Evolutionary conservation across 1,140 invertebrate genomes (phyloP).

Genomic region (Cydia strobilella): DNA sequence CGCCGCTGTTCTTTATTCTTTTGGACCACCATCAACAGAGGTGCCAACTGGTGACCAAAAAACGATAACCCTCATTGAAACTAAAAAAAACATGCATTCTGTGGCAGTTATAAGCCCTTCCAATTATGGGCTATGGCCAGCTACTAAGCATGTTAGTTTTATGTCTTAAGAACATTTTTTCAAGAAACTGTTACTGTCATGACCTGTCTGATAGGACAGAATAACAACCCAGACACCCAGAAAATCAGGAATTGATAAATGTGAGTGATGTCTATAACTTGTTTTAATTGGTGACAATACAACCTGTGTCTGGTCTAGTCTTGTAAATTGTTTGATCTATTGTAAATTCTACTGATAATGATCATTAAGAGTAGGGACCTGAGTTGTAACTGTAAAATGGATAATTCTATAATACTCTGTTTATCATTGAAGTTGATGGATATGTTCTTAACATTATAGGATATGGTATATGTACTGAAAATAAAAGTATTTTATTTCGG

Average conservation of each 20-base stretch:
- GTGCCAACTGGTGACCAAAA: too few relatives aligned
- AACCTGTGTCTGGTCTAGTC: conserved; percentile 9
- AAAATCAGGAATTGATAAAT: conserved; percentile 18
- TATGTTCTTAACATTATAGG: conserved; percentile 22
- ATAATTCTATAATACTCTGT: conserved; percentile 25
- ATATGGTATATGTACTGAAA: conserved; percentile 22
- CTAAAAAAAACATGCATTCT: too few relatives aligned
- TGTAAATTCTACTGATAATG: neutral
- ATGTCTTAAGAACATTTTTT: neutral
- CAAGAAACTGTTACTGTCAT: neutral
- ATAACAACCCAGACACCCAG: neutral
- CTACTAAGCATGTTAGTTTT: too few relatives aligned
- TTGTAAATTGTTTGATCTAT: neutral
- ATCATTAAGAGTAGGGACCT: conserved; percentile 24
- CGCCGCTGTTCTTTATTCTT: too few relatives aligned
- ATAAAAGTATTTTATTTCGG: conserved; percentile 25
- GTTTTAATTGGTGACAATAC: conserved; percentile 23
- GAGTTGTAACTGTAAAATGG: neutral
- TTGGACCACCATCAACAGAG: too few relatives aligned
- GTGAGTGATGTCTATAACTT: conserved; percentile 1
- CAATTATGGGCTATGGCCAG: too few relatives aligned
- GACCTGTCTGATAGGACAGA: neutral
- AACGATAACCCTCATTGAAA: too few relatives aligned
- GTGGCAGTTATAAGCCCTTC: too few relatives aligned
- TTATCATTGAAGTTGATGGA: conserved; percentile 29